Base-by-base conservation (phyloP, 2,888 invertebrate species). In the Plagodis pulveraria region DNA sequence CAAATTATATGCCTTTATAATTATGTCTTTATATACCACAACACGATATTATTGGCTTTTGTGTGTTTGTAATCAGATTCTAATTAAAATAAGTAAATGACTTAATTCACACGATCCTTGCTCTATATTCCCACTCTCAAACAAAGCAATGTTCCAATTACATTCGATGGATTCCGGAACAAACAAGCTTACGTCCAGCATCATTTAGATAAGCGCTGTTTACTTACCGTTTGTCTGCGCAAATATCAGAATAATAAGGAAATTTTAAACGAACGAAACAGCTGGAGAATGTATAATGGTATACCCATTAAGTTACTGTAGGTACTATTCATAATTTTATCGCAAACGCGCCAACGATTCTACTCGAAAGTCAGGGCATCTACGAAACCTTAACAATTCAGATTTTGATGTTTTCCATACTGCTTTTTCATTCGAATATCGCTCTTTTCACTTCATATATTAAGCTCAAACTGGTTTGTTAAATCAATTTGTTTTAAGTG, bases 361-460 rank as follows among this genome's bases (percentile, higher is more conserved):
- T 53, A 67, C 66, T 67, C 66, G 63, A 70, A 73, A 78, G 72
- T 72, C 75, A 70, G 74, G 68, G 64, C 64, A 69, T 72, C 71
- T 50, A 59, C 69, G 70, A 65, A 74, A 75, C 77, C 74, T 71
- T 73, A 75, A 74, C 77, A 78, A 81, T 79, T 76, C 68, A 60
- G 67, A 70, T 72, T 68, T 64, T 58, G 58, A 65, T 58, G 52
- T 56, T 66, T 62, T 65, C 43, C 52, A 55, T 45, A 6, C 34
- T 32, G n/a, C 22, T 8, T n/a, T 22, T n/a, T 7, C 32, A 33
- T 7, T 0, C 50, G 41, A 63, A 64, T 54, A 42, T 56, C 51
- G 50, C 47, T 54, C 42, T 54, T 54, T 5, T 7, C 0, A 8
- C 5, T 5, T 11, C 8, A 0, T 38, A 8, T 6, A 50, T 56